Evolutionary conservation across 2,113 vertebrate species (phyloP).

Genomic region (Seriola rivoliana): DNA sequence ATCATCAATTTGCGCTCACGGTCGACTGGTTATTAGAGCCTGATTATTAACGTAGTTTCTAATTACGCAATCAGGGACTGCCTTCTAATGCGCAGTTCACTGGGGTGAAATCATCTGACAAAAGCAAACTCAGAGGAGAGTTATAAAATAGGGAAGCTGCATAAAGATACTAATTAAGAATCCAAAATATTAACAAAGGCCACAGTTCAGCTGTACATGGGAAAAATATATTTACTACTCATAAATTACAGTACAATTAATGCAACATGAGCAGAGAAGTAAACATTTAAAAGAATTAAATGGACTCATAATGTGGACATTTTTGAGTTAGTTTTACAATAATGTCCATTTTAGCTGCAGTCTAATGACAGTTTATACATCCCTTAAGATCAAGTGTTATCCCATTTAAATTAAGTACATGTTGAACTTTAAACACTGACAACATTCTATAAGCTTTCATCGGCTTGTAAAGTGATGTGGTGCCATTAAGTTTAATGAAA

Average conservation of each 20-base stretch:
- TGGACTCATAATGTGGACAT: not conserved
- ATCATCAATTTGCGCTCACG: conserved; percentile 49
- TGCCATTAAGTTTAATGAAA: conserved; percentile 51
- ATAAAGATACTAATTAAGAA: not conserved
- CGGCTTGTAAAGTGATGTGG: not conserved
- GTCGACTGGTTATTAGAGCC: conserved; percentile 49
- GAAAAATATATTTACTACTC: not conserved
- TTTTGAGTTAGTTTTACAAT: not conserved
- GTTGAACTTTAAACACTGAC: not conserved
- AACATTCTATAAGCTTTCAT: not conserved
- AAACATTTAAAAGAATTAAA: not conserved
- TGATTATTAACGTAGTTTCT: conserved; percentile 45
- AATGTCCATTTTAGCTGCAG: not conserved
- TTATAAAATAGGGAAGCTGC: not conserved
- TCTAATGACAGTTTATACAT: not conserved
- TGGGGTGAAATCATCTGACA: conserved; percentile 1
- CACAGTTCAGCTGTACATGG: not conserved
- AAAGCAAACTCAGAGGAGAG: not conserved
- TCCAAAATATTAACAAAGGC: conserved; percentile 3
- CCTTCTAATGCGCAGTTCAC: not conserved
- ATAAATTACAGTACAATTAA: not conserved
- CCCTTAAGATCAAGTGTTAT: not conserved
- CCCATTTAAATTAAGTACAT: not conserved
- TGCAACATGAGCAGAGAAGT: not conserved
- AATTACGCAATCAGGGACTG: conserved; percentile 47